Evolutionary conservation across 2,797 vertebrate species (phyloP).

Genomic region (Dicrostonyx torquatus): DNA sequence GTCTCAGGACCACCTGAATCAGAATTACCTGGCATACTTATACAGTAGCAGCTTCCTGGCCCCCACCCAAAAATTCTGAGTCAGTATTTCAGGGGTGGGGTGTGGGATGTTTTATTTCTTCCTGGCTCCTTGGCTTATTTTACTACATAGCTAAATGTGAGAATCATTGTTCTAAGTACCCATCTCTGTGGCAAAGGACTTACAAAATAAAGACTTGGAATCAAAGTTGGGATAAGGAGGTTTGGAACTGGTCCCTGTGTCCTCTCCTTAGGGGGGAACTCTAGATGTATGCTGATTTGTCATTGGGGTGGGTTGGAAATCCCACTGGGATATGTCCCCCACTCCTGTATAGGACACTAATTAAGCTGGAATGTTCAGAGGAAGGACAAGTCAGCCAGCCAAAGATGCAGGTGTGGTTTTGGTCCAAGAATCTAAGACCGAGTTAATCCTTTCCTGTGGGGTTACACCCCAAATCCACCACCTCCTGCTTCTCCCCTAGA

Average conservation of each 20-base stretch:
- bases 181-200: background rate
- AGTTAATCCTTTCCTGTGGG: conserved; percentile 51
- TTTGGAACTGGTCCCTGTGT: background rate
- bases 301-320: background rate
- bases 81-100: conserved; percentile 21
- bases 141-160: conserved; percentile 17
- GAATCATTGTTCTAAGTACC: conserved; percentile 14
- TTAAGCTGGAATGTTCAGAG: background rate
- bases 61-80: conserved; percentile 30
- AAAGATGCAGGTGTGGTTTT: conserved; percentile 63
- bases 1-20: background rate
- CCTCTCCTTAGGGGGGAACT: conserved; percentile 61
- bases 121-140: background rate
- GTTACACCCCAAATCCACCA: conserved; percentile 54
- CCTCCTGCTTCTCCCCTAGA: conserved; percentile 4
- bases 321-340: conserved; percentile 30
- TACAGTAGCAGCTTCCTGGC: background rate
- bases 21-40: conserved; percentile 12
- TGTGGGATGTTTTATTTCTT: background rate
- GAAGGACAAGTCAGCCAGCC: background rate
- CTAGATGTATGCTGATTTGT: conserved; percentile 9
- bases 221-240: background rate
- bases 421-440: conserved; percentile 2
- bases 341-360: background rate
- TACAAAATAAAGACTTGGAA: conserved; percentile 43